Evolutionary conservation across 2,888 invertebrate genomes (phyloP), one percentile per base, ranked within the genome.

Genomic region (Dynastes hyllus): DNA sequence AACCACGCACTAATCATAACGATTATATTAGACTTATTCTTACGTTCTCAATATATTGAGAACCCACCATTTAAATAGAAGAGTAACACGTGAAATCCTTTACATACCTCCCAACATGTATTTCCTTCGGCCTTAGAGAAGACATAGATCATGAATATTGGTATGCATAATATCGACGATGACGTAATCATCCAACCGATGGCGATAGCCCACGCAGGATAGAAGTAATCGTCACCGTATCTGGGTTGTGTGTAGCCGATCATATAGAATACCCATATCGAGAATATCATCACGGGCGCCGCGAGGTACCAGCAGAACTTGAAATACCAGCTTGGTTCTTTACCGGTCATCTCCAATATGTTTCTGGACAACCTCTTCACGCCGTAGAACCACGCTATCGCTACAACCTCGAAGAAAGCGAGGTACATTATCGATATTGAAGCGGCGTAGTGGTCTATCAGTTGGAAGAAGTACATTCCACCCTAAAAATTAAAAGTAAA

Each of bases 401-500:
- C 97, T 76, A 97, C 94, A 71, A 97, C 94, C 91, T 98, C 97
- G 86, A 97, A 97, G 89, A 98, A 97, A 51, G 97, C 97, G 82
- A 97, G 91, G 87, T 96, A 97, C 90, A 97, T 95, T 76, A 97
- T 95, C 77, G 97, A 96, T 84, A 97, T 94, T 65, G 96, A 95
- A 22, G 97, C 96, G n/a, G 97, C 96, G 87, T 97, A 98, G 87
- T 96, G 96, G 87, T 98, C 97, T 90, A 98, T 95, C 81, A 98
- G 88, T 91, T 97, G 97, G 88, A 98, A 97, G 87, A 95, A 95
- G 87, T 95, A 97, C 86, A 97, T 97, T 83, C 97, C 98, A 84
- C 97, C 96, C 94, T 95, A 87, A 55, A 78, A 58, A 27, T 66
- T 40, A 45, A 70, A 89, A 88, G 80, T 45, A 8, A 11, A 45